Evolutionary conservation across 2,888 invertebrate species (phyloP).

Genomic region (Andrena bicolor): DNA sequence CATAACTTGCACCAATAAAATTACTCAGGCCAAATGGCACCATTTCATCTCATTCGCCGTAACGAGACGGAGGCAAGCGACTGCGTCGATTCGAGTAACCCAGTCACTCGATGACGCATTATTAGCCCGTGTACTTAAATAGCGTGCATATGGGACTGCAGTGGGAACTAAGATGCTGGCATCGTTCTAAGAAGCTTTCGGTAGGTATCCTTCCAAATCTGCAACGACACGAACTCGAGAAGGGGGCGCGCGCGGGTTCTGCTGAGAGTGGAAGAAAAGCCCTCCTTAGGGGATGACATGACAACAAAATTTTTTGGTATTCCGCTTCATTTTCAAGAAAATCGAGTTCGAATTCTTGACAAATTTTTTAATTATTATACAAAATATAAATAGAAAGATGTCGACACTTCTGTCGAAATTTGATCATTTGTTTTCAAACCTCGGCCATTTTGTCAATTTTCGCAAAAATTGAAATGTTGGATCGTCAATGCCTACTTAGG

Average conservation of each 20-base stretch:
- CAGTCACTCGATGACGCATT: constrained; percentile 8
- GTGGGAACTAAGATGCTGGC: neutral
- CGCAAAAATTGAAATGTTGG: no score
- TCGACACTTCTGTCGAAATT: no score
- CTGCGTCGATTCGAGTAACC: neutral
- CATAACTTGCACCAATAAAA: neutral
- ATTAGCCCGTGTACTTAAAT: neutral
- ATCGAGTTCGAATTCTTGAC: no score
- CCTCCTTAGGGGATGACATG: neutral
- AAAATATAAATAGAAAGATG: no score
- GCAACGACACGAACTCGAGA: constrained; percentile 7
- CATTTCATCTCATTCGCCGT: neutral
- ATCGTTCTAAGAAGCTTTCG: constrained; percentile 29
- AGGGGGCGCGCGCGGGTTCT: neutral
- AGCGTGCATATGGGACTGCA: constrained; percentile 7
- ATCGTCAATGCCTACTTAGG: no score
- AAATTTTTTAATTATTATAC: no score
- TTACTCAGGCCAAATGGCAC: neutral
- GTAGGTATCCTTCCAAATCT: constrained; percentile 18
- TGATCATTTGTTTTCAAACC: no score
- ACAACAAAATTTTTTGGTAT: no score
- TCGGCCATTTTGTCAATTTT: no score
- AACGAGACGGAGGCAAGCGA: neutral
- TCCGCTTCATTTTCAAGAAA: no score
- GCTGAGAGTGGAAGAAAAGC: neutral